Base-by-base conservation (phyloP, 2,888 invertebrate species). In the Acrobeloides nanus region DNA sequence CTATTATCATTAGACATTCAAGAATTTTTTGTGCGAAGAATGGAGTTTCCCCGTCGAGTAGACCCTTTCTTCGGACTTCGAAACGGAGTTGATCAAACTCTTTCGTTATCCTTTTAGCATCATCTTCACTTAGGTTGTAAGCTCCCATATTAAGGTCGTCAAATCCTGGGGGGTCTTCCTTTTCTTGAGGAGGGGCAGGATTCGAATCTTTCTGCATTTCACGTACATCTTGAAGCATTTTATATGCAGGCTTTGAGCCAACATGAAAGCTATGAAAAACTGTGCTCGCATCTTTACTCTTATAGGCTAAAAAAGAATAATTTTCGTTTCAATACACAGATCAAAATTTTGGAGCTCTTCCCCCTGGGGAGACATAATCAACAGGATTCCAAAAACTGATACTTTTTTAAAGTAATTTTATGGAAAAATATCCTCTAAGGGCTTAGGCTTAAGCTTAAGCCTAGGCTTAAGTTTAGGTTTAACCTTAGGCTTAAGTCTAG, bases 221-320 rank as follows among this genome's bases (percentile, higher is more conserved):
- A 33, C 59, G 43, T 26, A 48, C 34, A 40, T 64, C 61, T 5
- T 49, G 48, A 34, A 71, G 50, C 66, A 61, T 61, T 48, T 57
- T 55, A 51, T 68, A 64, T 2, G 71, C 71, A 20, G 43, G 44
- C 39, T 64, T 62, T 5, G 71, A 72, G 10, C 66, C 66, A 4
- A 54, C 50, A 46, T 71, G 71, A 52, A 71, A 71, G 27, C 68
- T 64, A 53, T 71, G 71, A 40, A 71, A 71, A 17, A 66, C 62
- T 20, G 70, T 69, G 24, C 64, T 65, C 1, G 71, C 71, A 61
- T 70, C 71, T 48, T 57, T 59, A 51, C 67, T 64, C 29, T 56
- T 55, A 51, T 71, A 71, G 15, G 71, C 61, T 33, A 64, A 64
- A 47, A 71, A 64, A 8, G 68, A 70, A 31, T 55, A 57, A n/a